These are phyloP conservation scores for Megaceryle alcyon DNA, from an alignment of 2,797 vertebrate genomes.

Conservation along the genomic window DNA sequence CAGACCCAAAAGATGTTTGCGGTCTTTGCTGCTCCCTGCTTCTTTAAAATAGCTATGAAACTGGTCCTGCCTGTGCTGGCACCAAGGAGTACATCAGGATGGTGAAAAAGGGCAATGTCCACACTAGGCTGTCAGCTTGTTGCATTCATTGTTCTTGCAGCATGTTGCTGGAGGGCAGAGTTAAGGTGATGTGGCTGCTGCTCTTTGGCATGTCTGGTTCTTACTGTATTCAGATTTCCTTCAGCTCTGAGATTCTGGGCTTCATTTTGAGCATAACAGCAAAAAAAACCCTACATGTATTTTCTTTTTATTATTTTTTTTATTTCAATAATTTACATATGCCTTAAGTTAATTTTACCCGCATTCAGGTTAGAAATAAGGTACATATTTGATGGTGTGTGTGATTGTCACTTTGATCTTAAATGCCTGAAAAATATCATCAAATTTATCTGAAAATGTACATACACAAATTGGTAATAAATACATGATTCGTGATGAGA, in stretches of 20 bases:
- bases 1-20: accelerated
- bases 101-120: background rate
- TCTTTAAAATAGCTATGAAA: background rate
- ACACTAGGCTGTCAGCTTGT: background rate
- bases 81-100: background rate
- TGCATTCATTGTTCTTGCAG: background rate
- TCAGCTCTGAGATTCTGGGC: background rate
- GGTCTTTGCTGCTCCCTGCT: background rate
- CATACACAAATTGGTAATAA: background rate
- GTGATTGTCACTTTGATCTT: background rate
- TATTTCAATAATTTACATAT: background rate
- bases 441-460: background rate
- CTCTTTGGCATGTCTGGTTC: background rate
- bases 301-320: background rate
- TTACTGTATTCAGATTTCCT: background rate
- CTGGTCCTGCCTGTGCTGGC: background rate
- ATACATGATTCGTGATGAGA: background rate
- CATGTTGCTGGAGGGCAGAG: background rate
- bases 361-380: background rate
- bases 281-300: background rate
- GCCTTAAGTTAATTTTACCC: background rate
- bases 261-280: background rate
- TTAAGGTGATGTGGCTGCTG: background rate
- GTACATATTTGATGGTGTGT: background rate
- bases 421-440: background rate